Evolutionary conservation across 2,797 vertebrate species (phyloP).

Genomic region (Gadopsis marmoratus): DNA sequence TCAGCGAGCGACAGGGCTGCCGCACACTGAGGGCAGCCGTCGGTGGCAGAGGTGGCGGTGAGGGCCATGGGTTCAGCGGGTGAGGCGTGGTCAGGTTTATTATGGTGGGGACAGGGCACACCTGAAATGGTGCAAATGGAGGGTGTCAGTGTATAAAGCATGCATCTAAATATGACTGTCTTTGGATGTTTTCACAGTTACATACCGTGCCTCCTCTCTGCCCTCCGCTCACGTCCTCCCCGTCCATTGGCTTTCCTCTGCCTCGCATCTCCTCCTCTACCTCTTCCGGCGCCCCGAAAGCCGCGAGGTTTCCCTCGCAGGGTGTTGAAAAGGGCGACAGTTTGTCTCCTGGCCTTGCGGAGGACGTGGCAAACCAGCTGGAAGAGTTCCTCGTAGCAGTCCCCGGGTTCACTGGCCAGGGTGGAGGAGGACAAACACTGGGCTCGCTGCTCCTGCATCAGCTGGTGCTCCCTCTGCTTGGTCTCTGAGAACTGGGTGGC

Average conservation of each 20-base stretch:
- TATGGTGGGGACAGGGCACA: conserved; percentile 83
- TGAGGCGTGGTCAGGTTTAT: conserved; percentile 79
- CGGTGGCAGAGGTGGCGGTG: conserved; percentile 78
- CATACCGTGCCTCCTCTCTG: conserved; percentile 52
- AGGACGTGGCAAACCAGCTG: conserved; percentile 93
- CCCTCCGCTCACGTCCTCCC: conserved; percentile 49
- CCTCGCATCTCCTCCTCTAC: conserved; percentile 46
- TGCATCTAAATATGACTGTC: neutral
- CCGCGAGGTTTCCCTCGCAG: conserved; percentile 80
- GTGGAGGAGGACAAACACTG: conserved; percentile 94
- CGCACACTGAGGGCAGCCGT: conserved; percentile 86
- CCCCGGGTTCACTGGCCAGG: conserved; percentile 92
- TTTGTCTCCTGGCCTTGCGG: conserved; percentile 90
- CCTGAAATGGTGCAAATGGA: conserved; percentile 71
- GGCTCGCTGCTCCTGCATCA: conserved; percentile 97
- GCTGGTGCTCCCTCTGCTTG: conserved; percentile 96
- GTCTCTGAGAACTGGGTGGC: conserved; percentile 98
- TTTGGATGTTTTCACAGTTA: neutral
- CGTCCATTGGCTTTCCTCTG: conserved; percentile 68
- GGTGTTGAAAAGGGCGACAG: conserved; percentile 85
- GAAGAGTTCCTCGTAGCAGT: conserved; percentile 97
- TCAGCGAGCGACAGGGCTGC: conserved; percentile 62
- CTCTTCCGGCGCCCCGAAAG: conserved; percentile 63
- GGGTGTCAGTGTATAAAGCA: neutral
- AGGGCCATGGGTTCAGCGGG: conserved; percentile 82